phyloP scores from a whole-genome alignment of 2,113 vertebrate species.

The Beaufortia kweichowensis region DNA sequence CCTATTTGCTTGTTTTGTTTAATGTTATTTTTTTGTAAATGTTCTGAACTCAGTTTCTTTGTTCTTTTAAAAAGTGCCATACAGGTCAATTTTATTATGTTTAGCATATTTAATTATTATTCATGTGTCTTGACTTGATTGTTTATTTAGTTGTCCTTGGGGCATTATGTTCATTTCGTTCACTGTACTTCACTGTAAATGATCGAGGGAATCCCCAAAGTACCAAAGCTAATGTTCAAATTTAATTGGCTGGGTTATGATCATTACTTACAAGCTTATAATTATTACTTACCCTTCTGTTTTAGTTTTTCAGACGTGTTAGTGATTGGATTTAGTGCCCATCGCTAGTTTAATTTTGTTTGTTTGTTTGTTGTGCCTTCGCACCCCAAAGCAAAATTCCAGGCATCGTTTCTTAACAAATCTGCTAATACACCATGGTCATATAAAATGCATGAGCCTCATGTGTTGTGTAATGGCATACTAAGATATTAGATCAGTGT shows the following conservation, averaged over 20 bases:
- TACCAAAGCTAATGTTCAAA: constrained; percentile 16
- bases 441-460: constrained; percentile 3
- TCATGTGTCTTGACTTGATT: constrained; percentile 12
- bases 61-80: neutral
- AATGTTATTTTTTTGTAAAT: neutral
- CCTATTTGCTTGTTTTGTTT: neutral
- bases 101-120: constrained; percentile 21
- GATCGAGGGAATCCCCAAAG: constrained; percentile 5
- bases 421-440: neutral
- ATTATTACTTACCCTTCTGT: neutral
- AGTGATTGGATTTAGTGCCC: too few species aligned
- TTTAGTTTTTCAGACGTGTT: too few species aligned
- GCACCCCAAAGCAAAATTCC: neutral
- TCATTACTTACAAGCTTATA: too few species aligned
- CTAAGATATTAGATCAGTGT: constrained; percentile 15
- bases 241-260: constrained; percentile 33
- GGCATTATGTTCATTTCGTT: constrained; percentile 17
- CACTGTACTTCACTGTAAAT: constrained; percentile 25
- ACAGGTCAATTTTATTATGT: neutral
- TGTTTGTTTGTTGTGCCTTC: neutral
- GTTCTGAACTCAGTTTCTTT: neutral
- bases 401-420: neutral
- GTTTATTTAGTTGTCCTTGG: constrained; percentile 5
- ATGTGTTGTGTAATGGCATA: neutral
- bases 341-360: neutral